These are phyloP conservation scores for Coluber constrictor DNA, from an alignment of 2,797 vertebrate genomes.

Conservation along the genomic window DNA sequence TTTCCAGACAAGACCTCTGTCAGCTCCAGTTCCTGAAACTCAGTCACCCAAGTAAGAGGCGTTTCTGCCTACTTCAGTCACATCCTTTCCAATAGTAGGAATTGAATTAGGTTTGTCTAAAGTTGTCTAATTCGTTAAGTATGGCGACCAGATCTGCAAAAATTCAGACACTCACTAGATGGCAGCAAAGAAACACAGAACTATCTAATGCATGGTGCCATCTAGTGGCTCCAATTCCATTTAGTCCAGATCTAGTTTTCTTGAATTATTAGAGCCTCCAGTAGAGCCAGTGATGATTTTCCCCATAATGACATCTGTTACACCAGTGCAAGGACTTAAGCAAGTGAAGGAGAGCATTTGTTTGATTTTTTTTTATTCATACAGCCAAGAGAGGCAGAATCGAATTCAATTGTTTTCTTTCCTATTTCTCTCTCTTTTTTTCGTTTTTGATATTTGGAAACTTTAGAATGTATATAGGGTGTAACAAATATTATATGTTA, in stretches of 20 bases:
- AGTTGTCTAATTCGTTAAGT: neutral
- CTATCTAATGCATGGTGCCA: neutral
- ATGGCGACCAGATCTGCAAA: neutral
- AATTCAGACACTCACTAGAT: neutral
- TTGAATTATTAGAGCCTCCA: too few species aligned
- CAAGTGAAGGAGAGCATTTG: neutral
- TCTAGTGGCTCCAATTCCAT: neutral
- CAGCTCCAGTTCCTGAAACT: slow-evolving; percentile 25
- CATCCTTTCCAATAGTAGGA: slow-evolving; percentile 27
- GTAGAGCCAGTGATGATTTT: too few species aligned
- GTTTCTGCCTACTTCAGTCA: slow-evolving; percentile 25
- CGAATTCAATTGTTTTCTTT: neutral
- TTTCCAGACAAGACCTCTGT: rapidly evolving
- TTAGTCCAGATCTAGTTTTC: too few species aligned
- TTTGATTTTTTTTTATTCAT: neutral
- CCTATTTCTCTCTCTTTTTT: neutral
- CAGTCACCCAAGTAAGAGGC: slow-evolving; percentile 48
- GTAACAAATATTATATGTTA: neutral
- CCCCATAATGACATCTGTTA: too few species aligned
- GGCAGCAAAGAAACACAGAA: neutral
- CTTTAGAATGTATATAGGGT: neutral
- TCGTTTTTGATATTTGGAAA: neutral
- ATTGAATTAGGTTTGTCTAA: neutral
- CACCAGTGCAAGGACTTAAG: neutral
- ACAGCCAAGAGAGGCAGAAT: neutral